A percentile compares a stretch with the other conserved stretches of the same genome.
Evolutionary conservation across 2,888 invertebrate genomes (phyloP).

Genomic region (Dolichopus griseipennis): DNA sequence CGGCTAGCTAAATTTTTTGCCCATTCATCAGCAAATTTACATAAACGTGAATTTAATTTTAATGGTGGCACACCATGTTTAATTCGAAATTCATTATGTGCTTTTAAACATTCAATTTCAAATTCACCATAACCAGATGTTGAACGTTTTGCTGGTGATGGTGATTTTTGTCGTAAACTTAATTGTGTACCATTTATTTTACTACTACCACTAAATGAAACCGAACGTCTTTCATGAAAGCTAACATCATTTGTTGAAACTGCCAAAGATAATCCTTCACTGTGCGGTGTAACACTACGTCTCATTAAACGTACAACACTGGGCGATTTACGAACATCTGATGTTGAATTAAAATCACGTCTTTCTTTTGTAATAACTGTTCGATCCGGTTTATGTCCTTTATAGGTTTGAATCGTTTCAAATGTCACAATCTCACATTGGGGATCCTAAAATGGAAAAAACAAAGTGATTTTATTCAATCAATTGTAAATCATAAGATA

Average conservation of each 20-base stretch:
- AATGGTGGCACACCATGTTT: slow-evolving; percentile 60
- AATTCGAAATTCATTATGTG: slow-evolving; percentile 62
- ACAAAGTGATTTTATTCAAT: not conserved
- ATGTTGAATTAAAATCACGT: slow-evolving; percentile 40
- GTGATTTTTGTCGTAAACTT: slow-evolving; percentile 27
- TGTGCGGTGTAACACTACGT: slow-evolving; percentile 25
- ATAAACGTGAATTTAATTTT: slow-evolving; percentile 55
- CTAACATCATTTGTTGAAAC: slow-evolving; percentile 26
- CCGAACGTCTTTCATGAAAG: slow-evolving; percentile 24
- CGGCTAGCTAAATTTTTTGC: slow-evolving; percentile 54
- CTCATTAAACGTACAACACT: slow-evolving; percentile 27
- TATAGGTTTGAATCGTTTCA: slow-evolving; percentile 57
- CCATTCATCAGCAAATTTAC: slow-evolving; percentile 64
- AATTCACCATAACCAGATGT: slow-evolving; percentile 42
- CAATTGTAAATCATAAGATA: not conserved
- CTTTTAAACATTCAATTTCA: slow-evolving; percentile 58
- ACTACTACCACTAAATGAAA: slow-evolving; percentile 25
- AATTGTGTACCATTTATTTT: slow-evolving; percentile 24
- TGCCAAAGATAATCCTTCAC: slow-evolving; percentile 24
- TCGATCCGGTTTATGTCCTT: slow-evolving; percentile 53
- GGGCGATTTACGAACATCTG: slow-evolving; percentile 27
- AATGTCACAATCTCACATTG: slow-evolving; percentile 56
- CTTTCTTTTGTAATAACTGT: slow-evolving; percentile 54
- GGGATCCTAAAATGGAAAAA: slow-evolving; percentile 44
- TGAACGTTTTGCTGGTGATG: slow-evolving; percentile 35